These are phyloP conservation scores for Odontocolon sp. DNA, from an alignment of 2,888 invertebrate species.

Conservation along the genomic window DNA sequence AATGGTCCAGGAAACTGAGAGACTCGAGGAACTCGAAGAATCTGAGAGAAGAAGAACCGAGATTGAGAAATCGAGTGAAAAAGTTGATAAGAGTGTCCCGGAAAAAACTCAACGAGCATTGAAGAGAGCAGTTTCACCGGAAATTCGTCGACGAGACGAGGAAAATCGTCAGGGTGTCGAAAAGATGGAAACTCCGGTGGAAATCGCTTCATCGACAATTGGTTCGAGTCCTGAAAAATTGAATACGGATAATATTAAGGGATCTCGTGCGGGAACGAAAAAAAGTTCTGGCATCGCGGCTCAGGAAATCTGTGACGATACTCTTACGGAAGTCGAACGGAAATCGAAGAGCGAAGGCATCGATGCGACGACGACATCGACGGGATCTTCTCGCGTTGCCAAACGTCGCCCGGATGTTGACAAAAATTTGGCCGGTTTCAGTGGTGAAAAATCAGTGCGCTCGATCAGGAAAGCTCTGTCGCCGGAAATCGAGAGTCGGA, in stretches of 20 bases:
- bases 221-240: neutral
- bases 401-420: conserved; percentile 22
- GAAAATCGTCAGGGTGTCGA: conserved; percentile 58
- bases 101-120: conserved; percentile 12
- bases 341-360: neutral
- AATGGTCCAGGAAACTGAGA: conserved; percentile 78
- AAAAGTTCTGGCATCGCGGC: neutral
- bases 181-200: neutral
- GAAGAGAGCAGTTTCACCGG: conserved; percentile 46
- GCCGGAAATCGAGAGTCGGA: conserved; percentile 20
- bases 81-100: neutral
- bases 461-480: conserved; percentile 7
- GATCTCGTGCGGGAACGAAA: neutral
- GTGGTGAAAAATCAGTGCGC: neutral
- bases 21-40: conserved; percentile 56
- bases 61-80: conserved; percentile 5
- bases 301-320: no score
- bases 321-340: conserved; percentile 8
- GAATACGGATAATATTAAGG: neutral
- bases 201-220: neutral
- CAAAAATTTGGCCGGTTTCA: neutral
- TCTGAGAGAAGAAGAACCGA: conserved; percentile 41
- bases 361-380: neutral
- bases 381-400: neutral
- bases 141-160: conserved; percentile 41